Evolutionary conservation across 2,113 vertebrate genomes (phyloP), one percentile per base, ranked within the genome.

Genomic region (Ceratotherium simum): DNA sequence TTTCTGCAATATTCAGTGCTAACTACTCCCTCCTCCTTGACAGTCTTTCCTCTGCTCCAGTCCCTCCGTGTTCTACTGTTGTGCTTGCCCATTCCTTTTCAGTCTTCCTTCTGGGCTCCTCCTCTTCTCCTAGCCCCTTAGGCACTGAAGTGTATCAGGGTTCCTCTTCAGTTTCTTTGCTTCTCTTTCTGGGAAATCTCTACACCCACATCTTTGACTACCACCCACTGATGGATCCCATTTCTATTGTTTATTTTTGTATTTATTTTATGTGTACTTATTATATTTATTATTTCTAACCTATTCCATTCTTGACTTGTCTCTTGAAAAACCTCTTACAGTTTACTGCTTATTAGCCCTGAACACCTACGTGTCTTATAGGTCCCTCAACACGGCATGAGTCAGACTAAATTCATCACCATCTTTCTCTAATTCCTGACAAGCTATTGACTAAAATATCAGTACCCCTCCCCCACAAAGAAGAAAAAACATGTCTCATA

Each of bases 21-120:
- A 27, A 20, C 76, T 14, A 0, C 21, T 13, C 0, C 4, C 25
- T 91, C 29, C 56, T 54, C 33, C 87, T 29, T 0, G 7, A 2
- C 23, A 64, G 11, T 8, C 5, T 60, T 7, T 54, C 16, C 72
- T 60, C 18, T 20, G 42, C 14, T 0, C 9, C 7, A 4, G 9
- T 36, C 60, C 39, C 18, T 69, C 8, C 2, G 18, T 48, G 33
- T 3, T 29, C 18, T 36, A 1, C 62, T 17, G 0, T 17, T 62
- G 39, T 29, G 21, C 33, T 48, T 4, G 23, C 20, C 25, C 21
- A 2, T 5, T 31, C 1, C 5, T 42, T 21, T 48, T 33, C 91
- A 20, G 39, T 70, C 67, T 65, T 80, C 23, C 3, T 5, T 3
- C 3, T 5, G 1, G 8, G 29, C 67, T 56, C 67, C 18, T 75